These are phyloP conservation scores for Pterostichus madidus DNA, from an alignment of 2,888 invertebrate species.

Conservation along the genomic window DNA sequence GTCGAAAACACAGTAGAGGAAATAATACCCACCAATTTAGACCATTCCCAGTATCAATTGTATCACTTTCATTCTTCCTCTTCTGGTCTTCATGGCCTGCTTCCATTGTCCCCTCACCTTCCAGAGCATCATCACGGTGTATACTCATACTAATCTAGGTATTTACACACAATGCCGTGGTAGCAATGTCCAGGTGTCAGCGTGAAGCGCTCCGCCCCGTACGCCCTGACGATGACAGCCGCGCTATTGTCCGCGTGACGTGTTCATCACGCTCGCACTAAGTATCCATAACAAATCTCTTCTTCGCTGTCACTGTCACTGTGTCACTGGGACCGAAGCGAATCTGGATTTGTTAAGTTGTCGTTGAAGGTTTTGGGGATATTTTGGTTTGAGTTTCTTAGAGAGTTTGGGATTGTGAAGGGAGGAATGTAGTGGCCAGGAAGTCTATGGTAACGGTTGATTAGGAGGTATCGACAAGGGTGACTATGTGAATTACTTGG, in stretches of 20 bases:
- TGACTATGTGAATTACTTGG: too few relatives aligned
- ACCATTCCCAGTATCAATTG: too few relatives aligned
- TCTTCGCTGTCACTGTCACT: constrained; percentile 5
- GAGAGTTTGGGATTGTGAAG: too few relatives aligned
- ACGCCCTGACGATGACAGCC: constrained; percentile 71
- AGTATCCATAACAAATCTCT: constrained; percentile 73
- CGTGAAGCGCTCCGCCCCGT: constrained; percentile 43
- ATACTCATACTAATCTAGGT: neutral
- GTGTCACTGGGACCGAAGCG: constrained; percentile 14
- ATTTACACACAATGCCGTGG: constrained; percentile 55
- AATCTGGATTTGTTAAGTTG: neutral
- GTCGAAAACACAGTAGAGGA: too few relatives aligned
- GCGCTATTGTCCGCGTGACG: constrained; percentile 70
- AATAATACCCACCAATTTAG: neutral
- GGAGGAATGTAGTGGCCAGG: too few relatives aligned
- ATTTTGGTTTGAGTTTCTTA: too few relatives aligned
- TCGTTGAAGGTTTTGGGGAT: too few relatives aligned
- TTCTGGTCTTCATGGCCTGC: neutral
- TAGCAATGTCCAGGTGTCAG: constrained; percentile 46
- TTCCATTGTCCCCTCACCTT: neutral
- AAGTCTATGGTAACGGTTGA: too few relatives aligned
- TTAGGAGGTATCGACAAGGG: too few relatives aligned
- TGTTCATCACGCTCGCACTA: constrained; percentile 70
- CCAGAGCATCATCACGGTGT: too few relatives aligned
- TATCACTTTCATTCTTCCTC: constrained; percentile 7